Evolutionary conservation across 2,113 vertebrate species (phyloP), one percentile per base, ranked within the genome.

Genomic region (Rhodinocichla rosea): DNA sequence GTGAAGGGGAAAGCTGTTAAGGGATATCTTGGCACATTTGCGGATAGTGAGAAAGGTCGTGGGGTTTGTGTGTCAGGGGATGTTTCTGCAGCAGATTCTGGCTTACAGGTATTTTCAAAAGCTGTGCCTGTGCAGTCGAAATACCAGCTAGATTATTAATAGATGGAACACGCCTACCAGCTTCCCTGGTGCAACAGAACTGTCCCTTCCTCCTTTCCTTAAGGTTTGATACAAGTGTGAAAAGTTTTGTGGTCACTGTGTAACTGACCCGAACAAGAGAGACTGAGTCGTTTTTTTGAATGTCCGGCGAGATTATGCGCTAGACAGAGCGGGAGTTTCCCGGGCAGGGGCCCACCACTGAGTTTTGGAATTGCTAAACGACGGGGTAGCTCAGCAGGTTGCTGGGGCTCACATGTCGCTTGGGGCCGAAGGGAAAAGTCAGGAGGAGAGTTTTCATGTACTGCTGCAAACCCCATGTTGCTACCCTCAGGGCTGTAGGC

Each of bases 371-470:
- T 94, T 90, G 62, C 53, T 91, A 22, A 88, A 74, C 55, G 50
- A 50, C 17, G 24, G 75, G 78, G 82, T 88, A 88, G 56, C 83
- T 90, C 78, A 83, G 84, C 85, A 94, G 79, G 87, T 92, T 94
- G 74, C 85, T 28, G 11, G 33, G 44, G 47, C 78, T 94, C 73
- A 35, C 45, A 18, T 78, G 74, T 87, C 90, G 42, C 59, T 76
- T 68, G 62, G 47, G 77, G 87, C 74, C 64, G 45, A 39, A 69
- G 59, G 50, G 82, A 76, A 89, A 87, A 94, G 13, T 1, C 35
- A 15, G 42, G 32, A 85, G 40, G 49, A 81, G 68, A 52, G 40
- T 96, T 92, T 81, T 45, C 17, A n/a, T 42, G 37, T 60, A 4
- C 23, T 60, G 33, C 50, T 87, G 65, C 28, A 45, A 55, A 50